Evolutionary conservation across 2,888 invertebrate species (phyloP), one percentile per base, ranked within the genome.

Genomic region (Temnothorax unifasciatus): DNA sequence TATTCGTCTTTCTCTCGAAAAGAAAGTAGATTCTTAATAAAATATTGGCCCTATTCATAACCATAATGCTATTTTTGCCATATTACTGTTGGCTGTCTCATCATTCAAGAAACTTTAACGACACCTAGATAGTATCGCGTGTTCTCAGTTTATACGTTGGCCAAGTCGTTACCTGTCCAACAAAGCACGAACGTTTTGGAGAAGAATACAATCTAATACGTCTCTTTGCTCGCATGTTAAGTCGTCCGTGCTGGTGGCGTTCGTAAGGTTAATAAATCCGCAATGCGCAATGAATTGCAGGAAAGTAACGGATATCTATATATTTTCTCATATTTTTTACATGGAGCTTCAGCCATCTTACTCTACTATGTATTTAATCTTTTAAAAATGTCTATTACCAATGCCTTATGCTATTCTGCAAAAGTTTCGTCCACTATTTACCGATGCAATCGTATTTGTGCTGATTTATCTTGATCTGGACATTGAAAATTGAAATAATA

Each of bases 241-340:
- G 50, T 61, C 73, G 47, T n/a, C 38, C 29, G 18, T 38, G n/a
- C n/a, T n/a, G 57, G 29, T 57, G 6, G 47, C 34, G 21, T 69
- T 34, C 13, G 47, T 61, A 71, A 73, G 71, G 73, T 61, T 77
- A 79, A 81, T 73, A 81, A 59, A 71, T 73, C 79, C 50, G 73
- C 79, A 73, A 25, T 73, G 50, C 79, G 59, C 79, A 81, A 71
- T 81, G 29, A 47, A 15, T 71, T 81, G 50, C 47, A 50, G 8
- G 47, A 61, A 73, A 71, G 34, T 21, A 44, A 54, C 41, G 18
- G 47, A 59, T 18, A n/a, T 3, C 29, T 18, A 52, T 52, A 52
- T 18, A 50, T 73, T 38, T 66, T 29, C 11, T 29, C 29, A 4
- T 52, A 41, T 66, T 66, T 66, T 54, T 68, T 68, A 59, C 9